A percentile compares a stretch with the other conserved stretches of the same genome.
phyloP scores from a whole-genome alignment of 2,797 vertebrate species.

The Falco berigora region DNA sequence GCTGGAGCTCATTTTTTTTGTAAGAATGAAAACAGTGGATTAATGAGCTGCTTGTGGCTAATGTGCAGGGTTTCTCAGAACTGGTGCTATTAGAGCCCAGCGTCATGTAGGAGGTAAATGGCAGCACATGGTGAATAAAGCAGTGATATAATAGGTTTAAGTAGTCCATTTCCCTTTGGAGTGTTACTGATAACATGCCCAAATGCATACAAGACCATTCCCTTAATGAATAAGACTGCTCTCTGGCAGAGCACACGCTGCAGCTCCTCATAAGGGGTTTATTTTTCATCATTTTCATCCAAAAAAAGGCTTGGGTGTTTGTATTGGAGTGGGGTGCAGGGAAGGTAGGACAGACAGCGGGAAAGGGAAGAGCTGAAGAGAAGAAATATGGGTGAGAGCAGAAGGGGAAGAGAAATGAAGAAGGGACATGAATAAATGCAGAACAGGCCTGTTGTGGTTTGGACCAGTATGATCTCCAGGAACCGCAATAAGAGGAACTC shows the following conservation, averaged over 20 bases:
- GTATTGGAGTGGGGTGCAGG: not conserved
- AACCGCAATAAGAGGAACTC: not conserved
- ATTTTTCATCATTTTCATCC: slow-evolving; percentile 33
- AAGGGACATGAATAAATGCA: not conserved
- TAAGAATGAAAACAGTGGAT: slow-evolving; percentile 49
- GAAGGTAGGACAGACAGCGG: not conserved
- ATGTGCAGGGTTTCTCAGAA: slow-evolving; percentile 55
- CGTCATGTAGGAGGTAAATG: slow-evolving; percentile 49
- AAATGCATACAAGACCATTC: slow-evolving; percentile 64
- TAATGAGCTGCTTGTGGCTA: slow-evolving; percentile 63
- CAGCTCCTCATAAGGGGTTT: slow-evolving; percentile 29
- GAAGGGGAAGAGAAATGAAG: not conserved
- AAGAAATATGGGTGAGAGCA: not conserved
- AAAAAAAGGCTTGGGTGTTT: not conserved
- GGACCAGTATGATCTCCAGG: not conserved
- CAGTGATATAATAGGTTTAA: slow-evolving; percentile 63
- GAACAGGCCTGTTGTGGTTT: not conserved
- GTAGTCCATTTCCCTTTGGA: slow-evolving; percentile 69
- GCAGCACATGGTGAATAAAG: slow-evolving; percentile 55
- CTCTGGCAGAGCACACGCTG: not conserved
- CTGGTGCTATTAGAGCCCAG: slow-evolving; percentile 49
- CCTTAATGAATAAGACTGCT: slow-evolving; percentile 62
- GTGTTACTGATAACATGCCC: slow-evolving; percentile 48
- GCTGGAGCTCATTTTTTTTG: not conserved
- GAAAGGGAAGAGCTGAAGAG: not conserved